These are phyloP conservation scores for Galaxea fascicularis DNA, from an alignment of 92 coral and sea anemone genomes.

Conservation along the genomic window DNA sequence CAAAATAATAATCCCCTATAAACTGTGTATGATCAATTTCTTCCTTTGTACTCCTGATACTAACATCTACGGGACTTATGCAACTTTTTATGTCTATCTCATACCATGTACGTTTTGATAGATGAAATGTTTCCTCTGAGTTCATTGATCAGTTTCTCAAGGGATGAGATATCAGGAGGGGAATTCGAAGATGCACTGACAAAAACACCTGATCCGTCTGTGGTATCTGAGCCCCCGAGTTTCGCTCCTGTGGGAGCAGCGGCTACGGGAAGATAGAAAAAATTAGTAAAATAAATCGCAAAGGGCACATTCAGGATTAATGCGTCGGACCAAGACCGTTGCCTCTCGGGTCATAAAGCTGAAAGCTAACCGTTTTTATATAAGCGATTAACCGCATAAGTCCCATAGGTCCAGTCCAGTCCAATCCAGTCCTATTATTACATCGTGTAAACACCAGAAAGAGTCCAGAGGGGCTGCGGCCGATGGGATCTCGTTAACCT, in stretches of 20 bases:
- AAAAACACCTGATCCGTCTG: background rate
- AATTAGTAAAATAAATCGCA: background rate
- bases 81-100: background rate
- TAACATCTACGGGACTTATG: too few relatives aligned
- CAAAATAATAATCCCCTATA: too few relatives aligned
- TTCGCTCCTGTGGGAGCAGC: background rate
- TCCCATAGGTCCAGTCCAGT: too few relatives aligned
- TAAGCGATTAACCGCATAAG: too few relatives aligned
- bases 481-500: too few relatives aligned
- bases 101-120: slow-evolving; percentile 34
- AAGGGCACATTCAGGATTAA: too few relatives aligned
- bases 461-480: too few relatives aligned
- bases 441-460: too few relatives aligned
- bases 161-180: slow-evolving; percentile 13
- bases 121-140: slow-evolving; percentile 11
- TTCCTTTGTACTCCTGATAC: too few relatives aligned
- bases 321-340: background rate
- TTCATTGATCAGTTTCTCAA: slow-evolving; percentile 22
- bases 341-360: background rate
- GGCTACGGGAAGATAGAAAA: background rate
- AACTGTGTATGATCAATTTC: too few relatives aligned
- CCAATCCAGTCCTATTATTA: too few relatives aligned
- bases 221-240: background rate
- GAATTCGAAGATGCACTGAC: background rate
- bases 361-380: too few relatives aligned